These are phyloP conservation scores for Acrobasis consociella DNA, from an alignment of 2,888 invertebrate species.

Conservation along the genomic window DNA sequence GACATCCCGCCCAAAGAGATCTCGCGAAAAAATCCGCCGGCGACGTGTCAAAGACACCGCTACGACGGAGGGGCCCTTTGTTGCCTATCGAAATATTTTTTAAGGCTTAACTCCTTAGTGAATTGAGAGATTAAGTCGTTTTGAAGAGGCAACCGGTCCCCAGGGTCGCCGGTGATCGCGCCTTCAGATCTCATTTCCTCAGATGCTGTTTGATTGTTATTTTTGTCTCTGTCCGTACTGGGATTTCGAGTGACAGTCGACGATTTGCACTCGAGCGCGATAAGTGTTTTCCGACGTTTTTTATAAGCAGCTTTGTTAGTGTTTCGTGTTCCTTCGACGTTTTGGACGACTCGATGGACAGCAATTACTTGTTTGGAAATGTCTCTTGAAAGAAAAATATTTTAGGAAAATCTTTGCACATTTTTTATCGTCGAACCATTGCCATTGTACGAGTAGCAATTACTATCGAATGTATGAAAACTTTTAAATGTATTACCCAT, in stretches of 20 bases:
- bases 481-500: too few relatives aligned
- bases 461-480: too few relatives aligned
- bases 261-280: constrained; percentile 79
- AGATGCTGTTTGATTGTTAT: constrained; percentile 82
- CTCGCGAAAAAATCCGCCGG: constrained; percentile 78
- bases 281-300: constrained; percentile 79
- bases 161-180: constrained; percentile 80
- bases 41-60: constrained; percentile 83
- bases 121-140: constrained; percentile 83
- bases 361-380: constrained; percentile 35
- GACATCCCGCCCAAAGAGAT: constrained; percentile 78
- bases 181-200: constrained; percentile 81
- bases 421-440: constrained; percentile 6
- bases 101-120: constrained; percentile 83
- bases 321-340: constrained; percentile 55
- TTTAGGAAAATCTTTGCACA: background rate
- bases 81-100: constrained; percentile 81
- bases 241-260: constrained; percentile 80
- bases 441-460: too few relatives aligned
- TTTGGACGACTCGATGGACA: constrained; percentile 42
- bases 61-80: constrained; percentile 73
- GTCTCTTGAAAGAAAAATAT: constrained; percentile 26
- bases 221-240: constrained; percentile 73
- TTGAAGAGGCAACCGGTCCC: constrained; percentile 85
- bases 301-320: constrained; percentile 76